A percentile compares a stretch with the other conserved stretches of the same genome.
These are phyloP conservation scores for Limulus polyphemus DNA, from an alignment of 2,888 invertebrate species.

Conservation along the genomic window DNA sequence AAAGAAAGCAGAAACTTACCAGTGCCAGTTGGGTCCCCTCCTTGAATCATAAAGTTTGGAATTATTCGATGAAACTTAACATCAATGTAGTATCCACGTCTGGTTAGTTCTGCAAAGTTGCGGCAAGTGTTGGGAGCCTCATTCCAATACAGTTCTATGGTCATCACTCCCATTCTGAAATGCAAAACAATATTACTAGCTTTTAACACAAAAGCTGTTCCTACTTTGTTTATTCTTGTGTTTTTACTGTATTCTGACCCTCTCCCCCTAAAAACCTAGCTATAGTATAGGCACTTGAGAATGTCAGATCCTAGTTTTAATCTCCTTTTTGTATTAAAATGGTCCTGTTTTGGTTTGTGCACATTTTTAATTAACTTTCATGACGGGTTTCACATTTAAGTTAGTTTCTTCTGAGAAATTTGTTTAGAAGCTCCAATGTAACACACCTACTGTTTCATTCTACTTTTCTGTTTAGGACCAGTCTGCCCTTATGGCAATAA, in stretches of 20 bases:
- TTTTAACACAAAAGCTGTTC: slow-evolving; percentile 42
- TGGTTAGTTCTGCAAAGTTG: slow-evolving; percentile 88
- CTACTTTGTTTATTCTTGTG: not conserved
- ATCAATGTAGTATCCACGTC: slow-evolving; percentile 90
- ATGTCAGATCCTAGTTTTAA: too few relatives aligned
- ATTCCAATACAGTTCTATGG: slow-evolving; percentile 93
- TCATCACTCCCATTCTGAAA: slow-evolving; percentile 66
- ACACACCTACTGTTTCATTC: too few relatives aligned
- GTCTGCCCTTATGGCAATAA: too few relatives aligned
- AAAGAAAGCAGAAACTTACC: slow-evolving; percentile 38
- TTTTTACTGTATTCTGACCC: not conserved
- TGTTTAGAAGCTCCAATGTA: too few relatives aligned
- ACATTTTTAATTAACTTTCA: too few relatives aligned
- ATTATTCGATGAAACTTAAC: slow-evolving; percentile 94
- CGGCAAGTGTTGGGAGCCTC: slow-evolving; percentile 94
- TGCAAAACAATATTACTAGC: not conserved
- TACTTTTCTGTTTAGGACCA: too few relatives aligned
- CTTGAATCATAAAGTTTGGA: slow-evolving; percentile 49
- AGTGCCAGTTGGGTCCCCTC: slow-evolving; percentile 92
- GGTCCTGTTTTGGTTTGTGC: too few relatives aligned
- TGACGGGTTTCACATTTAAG: too few relatives aligned
- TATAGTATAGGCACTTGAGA: too few relatives aligned
- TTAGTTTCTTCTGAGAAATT: too few relatives aligned
- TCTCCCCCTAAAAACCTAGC: too few relatives aligned
- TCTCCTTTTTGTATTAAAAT: too few relatives aligned